Evolutionary conservation across 2,888 invertebrate species (phyloP), one percentile per base, ranked within the genome.

Genomic region (Hoplodrina blanda): DNA sequence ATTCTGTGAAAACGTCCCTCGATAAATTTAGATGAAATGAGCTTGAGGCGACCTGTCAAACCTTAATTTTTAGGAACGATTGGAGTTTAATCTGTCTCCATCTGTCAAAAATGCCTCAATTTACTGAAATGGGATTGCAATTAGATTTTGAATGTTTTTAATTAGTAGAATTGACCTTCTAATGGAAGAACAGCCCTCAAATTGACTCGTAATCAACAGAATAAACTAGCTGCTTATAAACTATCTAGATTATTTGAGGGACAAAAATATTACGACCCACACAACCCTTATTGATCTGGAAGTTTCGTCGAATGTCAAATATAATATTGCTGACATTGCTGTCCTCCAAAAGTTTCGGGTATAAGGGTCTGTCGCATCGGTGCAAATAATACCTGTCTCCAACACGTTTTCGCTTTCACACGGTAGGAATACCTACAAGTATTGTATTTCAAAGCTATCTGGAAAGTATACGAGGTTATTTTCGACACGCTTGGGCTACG

Each of bases 241-340:
- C 11, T 19, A 15, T 15, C n/a, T 53, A 8, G 19, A 41, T 25
- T 41, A 41, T 54, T 20, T 11, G 53, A 33, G 1, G 17, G 15
- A 19, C 15, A 19, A 62, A 19, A 55, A 71, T 50, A 56, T 60
- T 15, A 37, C 49, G 25, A 60, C 37, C 13, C 59, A 11, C n/a
- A 25, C 37, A 11, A 37, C 54, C 49, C 19, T 61, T 73, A 73
- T 77, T 55, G 78, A 71, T 71, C 69, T 69, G 49, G 53, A 69
- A 69, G 11, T 73, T 20, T 46, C 77, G 15, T 60, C 71, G 11
- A 59, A 70, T 44, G 44, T 60, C 78, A 73, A 71, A 77, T 73
- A 55, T 59, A 25, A 67, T 53, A 67, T 37, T 37, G 37, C 8
- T 25, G 25, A 25, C 25, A 25, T 33, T 41, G 19, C 17, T 59